These are phyloP conservation scores for Cyaniris semiargus DNA, from an alignment of 2,888 invertebrate genomes.

Conservation along the genomic window DNA sequence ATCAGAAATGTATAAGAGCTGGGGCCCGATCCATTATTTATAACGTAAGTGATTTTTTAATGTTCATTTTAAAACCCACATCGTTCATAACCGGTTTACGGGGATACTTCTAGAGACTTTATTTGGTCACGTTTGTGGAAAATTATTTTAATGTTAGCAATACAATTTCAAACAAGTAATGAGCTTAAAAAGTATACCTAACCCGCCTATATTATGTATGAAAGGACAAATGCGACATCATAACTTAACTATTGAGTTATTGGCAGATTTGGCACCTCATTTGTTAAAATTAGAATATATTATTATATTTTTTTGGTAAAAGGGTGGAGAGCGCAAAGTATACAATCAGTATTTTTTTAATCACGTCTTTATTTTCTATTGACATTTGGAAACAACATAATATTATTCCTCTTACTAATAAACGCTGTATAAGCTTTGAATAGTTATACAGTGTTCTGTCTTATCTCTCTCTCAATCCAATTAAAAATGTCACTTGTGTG, in stretches of 20 bases:
- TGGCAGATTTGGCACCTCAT: not conserved
- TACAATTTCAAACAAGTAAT: not conserved
- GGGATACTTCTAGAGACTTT: not conserved
- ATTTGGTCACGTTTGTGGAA: constrained; percentile 8
- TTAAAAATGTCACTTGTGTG: no score
- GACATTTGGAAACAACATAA: no score
- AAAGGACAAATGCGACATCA: not conserved
- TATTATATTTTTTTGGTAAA: no score
- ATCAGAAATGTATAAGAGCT: not conserved
- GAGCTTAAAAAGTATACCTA: not conserved
- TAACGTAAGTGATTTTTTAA: constrained; percentile 13
- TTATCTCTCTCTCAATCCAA: no score
- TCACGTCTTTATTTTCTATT: no score
- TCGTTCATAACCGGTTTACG: not conserved
- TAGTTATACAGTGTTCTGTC: no score
- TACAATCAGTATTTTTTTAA: no score
- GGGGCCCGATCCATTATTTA: constrained; percentile 12
- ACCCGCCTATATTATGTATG: no score
- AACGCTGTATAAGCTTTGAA: no score
- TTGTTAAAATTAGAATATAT: not conserved
- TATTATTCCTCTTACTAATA: no score
- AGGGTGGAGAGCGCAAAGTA: no score
- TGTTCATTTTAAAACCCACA: constrained; percentile 11
- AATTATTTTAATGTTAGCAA: not conserved
- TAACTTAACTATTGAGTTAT: not conserved